These are phyloP conservation scores for Pollenia amentaria DNA, from an alignment of 2,888 invertebrate genomes.

Conservation along the genomic window DNA sequence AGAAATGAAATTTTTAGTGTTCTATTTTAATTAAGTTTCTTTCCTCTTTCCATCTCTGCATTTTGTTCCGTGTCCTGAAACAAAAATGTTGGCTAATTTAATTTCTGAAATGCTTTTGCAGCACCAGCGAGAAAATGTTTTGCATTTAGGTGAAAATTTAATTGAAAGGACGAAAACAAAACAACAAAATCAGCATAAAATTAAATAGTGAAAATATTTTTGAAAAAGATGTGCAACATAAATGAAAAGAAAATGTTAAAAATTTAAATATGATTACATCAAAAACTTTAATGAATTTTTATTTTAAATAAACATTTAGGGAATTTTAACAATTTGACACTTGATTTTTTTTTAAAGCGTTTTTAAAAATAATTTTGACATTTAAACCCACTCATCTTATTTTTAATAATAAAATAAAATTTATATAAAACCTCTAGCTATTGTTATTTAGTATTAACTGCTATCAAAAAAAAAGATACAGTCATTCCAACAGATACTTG, in stretches of 20 bases:
- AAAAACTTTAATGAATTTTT: not conserved
- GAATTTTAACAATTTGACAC: slow-evolving; percentile 3
- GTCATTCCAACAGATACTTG: not conserved
- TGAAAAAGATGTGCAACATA: slow-evolving; percentile 3
- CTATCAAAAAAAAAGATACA: not conserved
- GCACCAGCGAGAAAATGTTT: slow-evolving; percentile 6
- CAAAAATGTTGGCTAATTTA: slow-evolving; percentile 57
- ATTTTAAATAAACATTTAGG: not conserved
- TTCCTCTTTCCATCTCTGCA: not conserved
- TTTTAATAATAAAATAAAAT: too few species aligned
- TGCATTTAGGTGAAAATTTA: slow-evolving; percentile 19
- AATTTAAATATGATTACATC: slow-evolving; percentile 33
- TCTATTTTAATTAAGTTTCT: slow-evolving; percentile 24
- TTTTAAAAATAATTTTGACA: not conserved
- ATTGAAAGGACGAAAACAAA: slow-evolving; percentile 28
- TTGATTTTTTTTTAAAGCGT: slow-evolving; percentile 11
- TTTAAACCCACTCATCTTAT: slow-evolving; percentile 33
- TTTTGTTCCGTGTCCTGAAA: slow-evolving; percentile 3
- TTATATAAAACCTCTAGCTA: not conserved
- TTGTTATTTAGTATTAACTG: not conserved
- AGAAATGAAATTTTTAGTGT: slow-evolving; percentile 33
- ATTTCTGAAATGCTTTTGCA: slow-evolving; percentile 46
- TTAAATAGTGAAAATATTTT: slow-evolving; percentile 27
- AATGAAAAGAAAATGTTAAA: slow-evolving; percentile 31
- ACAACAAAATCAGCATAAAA: slow-evolving; percentile 55